Percentiles rank a stretch among this genome's conserved stretches.
phyloP scores from a whole-genome alignment of 2,888 invertebrate species.

The Epistrophe grossulariae region DNA sequence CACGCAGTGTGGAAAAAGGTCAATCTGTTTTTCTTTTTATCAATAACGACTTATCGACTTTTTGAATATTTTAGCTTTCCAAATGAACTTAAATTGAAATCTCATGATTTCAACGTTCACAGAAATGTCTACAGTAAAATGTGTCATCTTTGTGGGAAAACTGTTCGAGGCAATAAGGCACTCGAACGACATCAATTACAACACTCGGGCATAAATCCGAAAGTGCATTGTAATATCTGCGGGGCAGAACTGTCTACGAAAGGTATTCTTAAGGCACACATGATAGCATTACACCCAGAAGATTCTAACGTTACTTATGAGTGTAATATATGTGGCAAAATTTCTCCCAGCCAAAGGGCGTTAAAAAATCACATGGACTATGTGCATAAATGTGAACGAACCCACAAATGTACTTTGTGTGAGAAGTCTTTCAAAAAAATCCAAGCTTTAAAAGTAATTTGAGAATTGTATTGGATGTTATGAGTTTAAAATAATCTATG shows the following conservation, averaged over 20 bases:
- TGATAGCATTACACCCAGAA: conserved; percentile 55
- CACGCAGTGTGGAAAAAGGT: conserved; percentile 53
- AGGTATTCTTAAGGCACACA: conserved; percentile 57
- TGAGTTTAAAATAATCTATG: neutral
- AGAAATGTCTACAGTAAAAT: conserved; percentile 45
- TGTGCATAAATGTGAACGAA: conserved; percentile 50
- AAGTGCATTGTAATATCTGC: conserved; percentile 52
- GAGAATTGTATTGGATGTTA: neutral
- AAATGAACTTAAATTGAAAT: conserved; percentile 49
- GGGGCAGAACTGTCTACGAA: conserved; percentile 50
- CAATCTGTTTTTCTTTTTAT: neutral
- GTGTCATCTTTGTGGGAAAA: conserved; percentile 58
- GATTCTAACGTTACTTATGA: conserved; percentile 37
- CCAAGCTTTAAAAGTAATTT: conserved; percentile 50
- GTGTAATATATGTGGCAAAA: conserved; percentile 57
- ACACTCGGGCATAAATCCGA: conserved; percentile 45
- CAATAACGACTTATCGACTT: neutral
- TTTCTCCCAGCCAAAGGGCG: conserved; percentile 56
- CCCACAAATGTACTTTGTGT: conserved; percentile 48
- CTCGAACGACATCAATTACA: conserved; percentile 49
- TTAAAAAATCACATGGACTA: conserved; percentile 61
- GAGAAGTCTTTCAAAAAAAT: conserved; percentile 58
- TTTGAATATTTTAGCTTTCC: conserved; percentile 30
- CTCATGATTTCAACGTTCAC: conserved; percentile 58
- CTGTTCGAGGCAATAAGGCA: conserved; percentile 58